phyloP scores from a whole-genome alignment of 2,888 invertebrate species.

The Drosophila atroscutellata region DNA sequence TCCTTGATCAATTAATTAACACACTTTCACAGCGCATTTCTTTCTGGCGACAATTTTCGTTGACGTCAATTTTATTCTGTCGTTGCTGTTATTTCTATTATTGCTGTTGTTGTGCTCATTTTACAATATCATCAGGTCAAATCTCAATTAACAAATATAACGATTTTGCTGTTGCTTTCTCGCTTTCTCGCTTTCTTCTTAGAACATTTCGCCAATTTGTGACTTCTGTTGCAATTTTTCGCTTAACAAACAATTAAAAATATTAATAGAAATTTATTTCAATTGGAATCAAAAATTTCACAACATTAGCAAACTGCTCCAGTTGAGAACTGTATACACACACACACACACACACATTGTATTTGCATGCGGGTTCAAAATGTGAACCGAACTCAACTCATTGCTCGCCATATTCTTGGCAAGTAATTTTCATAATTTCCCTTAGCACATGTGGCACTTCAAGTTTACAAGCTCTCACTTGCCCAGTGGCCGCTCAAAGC shows the following conservation, averaged over 20 bases:
- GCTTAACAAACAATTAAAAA: conserved; percentile 79
- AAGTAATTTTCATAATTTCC: conserved; percentile 22
- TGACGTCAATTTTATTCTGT: conserved; percentile 71
- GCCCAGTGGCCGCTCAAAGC: conserved; percentile 12
- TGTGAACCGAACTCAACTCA: conserved; percentile 16
- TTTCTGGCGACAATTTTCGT: conserved; percentile 72
- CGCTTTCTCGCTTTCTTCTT: conserved; percentile 51
- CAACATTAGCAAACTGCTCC: conserved; percentile 48
- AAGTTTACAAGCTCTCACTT: conserved; percentile 8
- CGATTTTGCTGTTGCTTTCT: conserved; percentile 72
- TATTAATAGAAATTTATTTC: conserved; percentile 81
- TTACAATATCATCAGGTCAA: conserved; percentile 79
- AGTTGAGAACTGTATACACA: conserved; percentile 16
- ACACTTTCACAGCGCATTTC: conserved; percentile 77
- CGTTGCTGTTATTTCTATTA: conserved; percentile 32
- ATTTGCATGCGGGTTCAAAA: conserved; percentile 44
- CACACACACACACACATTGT: not conserved
- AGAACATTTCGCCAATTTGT: conserved; percentile 45
- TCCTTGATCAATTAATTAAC: conserved; percentile 70
- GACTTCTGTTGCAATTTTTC: conserved; percentile 47
- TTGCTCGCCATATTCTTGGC: conserved; percentile 6
- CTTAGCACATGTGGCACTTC: conserved; percentile 1
- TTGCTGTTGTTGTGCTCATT: conserved; percentile 73
- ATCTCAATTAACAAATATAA: conserved; percentile 80
- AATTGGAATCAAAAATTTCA: conserved; percentile 80